Evolutionary conservation across 1,140 invertebrate species (phyloP).

Genomic region (Psix sp.): DNA sequence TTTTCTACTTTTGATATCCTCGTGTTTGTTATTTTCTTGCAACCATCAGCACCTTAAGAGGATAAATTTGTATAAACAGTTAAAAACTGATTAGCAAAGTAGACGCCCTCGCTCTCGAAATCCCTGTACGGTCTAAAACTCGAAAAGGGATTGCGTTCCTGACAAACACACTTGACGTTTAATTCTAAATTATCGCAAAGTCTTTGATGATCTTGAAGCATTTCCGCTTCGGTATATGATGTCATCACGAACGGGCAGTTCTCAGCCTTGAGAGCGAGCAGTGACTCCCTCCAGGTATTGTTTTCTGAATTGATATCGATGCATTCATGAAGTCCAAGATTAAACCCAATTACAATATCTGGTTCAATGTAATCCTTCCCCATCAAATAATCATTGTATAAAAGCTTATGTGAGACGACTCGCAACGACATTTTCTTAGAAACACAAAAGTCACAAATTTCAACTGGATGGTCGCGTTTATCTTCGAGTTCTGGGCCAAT

Average conservation of each 20-base stretch:
- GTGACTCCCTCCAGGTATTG: slow-evolving; percentile 63
- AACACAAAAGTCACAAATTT: slow-evolving; percentile 60
- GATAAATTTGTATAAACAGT: slow-evolving; percentile 64
- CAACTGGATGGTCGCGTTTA: slow-evolving; percentile 12
- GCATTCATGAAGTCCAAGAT: slow-evolving; percentile 66
- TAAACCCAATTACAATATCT: slow-evolving; percentile 67
- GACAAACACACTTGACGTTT: slow-evolving; percentile 45
- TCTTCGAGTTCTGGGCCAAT: slow-evolving; percentile 65
- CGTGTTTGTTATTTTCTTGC: neutral
- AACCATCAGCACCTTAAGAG: slow-evolving; percentile 19
- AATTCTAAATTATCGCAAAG: slow-evolving; percentile 55
- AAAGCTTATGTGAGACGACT: slow-evolving; percentile 34
- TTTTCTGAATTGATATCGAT: slow-evolving; percentile 49
- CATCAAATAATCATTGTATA: slow-evolving; percentile 61
- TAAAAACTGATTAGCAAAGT: slow-evolving; percentile 68
- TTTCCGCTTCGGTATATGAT: slow-evolving; percentile 63
- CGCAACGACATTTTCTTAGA: slow-evolving; percentile 43
- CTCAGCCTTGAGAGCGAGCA: slow-evolving; percentile 56
- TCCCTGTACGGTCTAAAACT: slow-evolving; percentile 68
- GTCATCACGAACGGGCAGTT: slow-evolving; percentile 67
- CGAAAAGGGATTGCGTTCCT: slow-evolving; percentile 65
- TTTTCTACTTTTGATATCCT: neutral
- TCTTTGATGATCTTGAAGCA: slow-evolving; percentile 62
- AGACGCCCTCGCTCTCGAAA: slow-evolving; percentile 64
- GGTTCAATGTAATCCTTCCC: slow-evolving; percentile 54